Percentiles rank a stretch among this genome's conserved stretches.
Evolutionary conservation across 2,113 vertebrate species (phyloP).

Genomic region (Scartelaos histophorus): DNA sequence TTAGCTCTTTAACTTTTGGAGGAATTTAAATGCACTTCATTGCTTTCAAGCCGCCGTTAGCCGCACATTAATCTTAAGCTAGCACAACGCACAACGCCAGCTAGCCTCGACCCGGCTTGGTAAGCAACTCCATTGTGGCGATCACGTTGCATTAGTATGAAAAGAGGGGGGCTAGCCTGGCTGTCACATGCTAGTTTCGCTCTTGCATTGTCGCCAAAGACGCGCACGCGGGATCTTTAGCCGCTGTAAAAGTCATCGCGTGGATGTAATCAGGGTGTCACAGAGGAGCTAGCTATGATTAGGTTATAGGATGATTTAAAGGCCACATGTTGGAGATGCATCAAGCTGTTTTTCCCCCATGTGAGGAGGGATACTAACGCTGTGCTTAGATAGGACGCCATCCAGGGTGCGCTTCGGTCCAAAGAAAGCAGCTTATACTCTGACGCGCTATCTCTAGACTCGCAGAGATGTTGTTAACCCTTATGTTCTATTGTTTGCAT

Average conservation of each 20-base stretch:
- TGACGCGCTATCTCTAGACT: conserved; percentile 3
- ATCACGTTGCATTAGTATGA: conserved; percentile 63
- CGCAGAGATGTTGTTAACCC: conserved; percentile 10
- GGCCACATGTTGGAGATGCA: conserved; percentile 71
- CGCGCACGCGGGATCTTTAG: conserved; percentile 63
- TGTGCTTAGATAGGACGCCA: conserved; percentile 45
- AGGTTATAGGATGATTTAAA: conserved; percentile 69
- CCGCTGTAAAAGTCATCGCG: conserved; percentile 66
- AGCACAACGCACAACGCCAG: background rate
- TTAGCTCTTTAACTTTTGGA: conserved; percentile 99
- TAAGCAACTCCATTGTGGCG: conserved; percentile 64
- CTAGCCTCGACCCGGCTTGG: background rate
- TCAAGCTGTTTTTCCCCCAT: conserved; percentile 36
- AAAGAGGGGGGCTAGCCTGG: conserved; percentile 38
- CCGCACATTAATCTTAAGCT: conserved; percentile 67
- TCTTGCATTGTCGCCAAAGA: conserved; percentile 52
- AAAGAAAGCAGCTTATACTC: conserved; percentile 42
- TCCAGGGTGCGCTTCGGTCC: conserved; percentile 59
- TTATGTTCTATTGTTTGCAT: background rate
- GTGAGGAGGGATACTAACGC: conserved; percentile 28
- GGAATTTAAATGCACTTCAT: conserved; percentile 98
- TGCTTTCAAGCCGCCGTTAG: conserved; percentile 95
- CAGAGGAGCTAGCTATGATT: conserved; percentile 60
- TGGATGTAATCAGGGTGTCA: conserved; percentile 67
- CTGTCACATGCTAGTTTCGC: conserved; percentile 64